phyloP scores from a whole-genome alignment of 2,888 invertebrate genomes.

The Eupeodes luniger region DNA sequence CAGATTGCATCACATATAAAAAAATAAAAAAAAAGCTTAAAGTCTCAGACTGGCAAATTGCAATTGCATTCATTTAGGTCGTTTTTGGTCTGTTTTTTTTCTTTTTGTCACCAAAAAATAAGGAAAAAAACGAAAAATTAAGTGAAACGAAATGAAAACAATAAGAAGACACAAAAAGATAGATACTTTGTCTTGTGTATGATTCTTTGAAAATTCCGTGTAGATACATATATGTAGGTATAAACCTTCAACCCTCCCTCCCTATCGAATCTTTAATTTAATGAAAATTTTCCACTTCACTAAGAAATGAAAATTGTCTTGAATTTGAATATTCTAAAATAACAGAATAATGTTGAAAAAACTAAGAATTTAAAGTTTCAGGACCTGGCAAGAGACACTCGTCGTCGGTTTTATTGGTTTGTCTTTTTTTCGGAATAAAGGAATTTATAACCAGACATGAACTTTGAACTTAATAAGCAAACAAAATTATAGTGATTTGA shows the following conservation, averaged over 20 bases:
- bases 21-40: slow-evolving; percentile 53
- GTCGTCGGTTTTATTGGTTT: neutral
- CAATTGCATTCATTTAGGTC: slow-evolving; percentile 66
- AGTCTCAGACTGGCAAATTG: slow-evolving; percentile 72
- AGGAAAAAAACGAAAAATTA: slow-evolving; percentile 3
- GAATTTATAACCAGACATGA: neutral
- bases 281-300: slow-evolving; percentile 84
- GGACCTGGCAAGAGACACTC: neutral
- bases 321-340: slow-evolving; percentile 67
- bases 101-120: slow-evolving; percentile 11
- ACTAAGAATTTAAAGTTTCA: slow-evolving; percentile 1
- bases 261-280: slow-evolving; percentile 81
- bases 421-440: neutral
- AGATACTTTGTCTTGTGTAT: slow-evolving; percentile 13
- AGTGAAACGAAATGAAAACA: slow-evolving; percentile 35
- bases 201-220: neutral
- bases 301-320: slow-evolving; percentile 77
- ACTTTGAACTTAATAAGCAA: neutral
- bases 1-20: slow-evolving; percentile 45
- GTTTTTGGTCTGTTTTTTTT: neutral
- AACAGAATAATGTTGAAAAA: slow-evolving; percentile 20
- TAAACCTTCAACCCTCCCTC: neutral
- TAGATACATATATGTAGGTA: too few relatives aligned
- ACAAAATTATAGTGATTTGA: too few relatives aligned
- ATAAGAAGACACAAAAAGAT: slow-evolving; percentile 13